Conservation (phyloP, 1,140 invertebrate genomes). For the Anastatus disparis region DNA sequence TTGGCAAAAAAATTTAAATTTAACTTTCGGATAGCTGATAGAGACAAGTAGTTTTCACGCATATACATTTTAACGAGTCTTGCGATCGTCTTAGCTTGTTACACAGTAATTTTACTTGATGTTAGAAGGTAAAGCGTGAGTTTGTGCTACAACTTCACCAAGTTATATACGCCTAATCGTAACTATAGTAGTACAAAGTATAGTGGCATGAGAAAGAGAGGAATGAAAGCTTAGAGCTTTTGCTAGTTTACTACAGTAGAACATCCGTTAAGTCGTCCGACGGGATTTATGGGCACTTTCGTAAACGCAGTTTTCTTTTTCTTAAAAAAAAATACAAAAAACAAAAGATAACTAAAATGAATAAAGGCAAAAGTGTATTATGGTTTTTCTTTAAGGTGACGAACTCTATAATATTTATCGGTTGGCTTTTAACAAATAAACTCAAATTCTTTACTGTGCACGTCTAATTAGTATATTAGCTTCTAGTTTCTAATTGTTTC, state of each 20-base stretch:
- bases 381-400: neutral
- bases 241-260: slow-evolving; percentile 11
- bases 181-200: neutral
- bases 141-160: neutral
- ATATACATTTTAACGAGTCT: neutral
- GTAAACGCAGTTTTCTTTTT: slow-evolving; percentile 18
- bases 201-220: neutral
- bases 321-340: neutral
- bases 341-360: no score
- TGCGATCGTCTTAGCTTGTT: neutral
- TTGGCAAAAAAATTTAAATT: no score
- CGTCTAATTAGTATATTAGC: no score
- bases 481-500: no score
- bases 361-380: neutral
- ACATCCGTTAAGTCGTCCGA: slow-evolving; percentile 23
- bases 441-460: no score
- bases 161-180: slow-evolving; percentile 15
- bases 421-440: no score
- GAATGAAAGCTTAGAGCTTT: neutral
- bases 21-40: no score
- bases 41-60: neutral
- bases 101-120: slow-evolving; percentile 1
- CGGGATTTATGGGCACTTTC: slow-evolving; percentile 31
- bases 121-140: no score
- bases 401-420: no score